phyloP scores from a whole-genome alignment of 1,140 invertebrate genomes.

The Asbolus verrucosus region DNA sequence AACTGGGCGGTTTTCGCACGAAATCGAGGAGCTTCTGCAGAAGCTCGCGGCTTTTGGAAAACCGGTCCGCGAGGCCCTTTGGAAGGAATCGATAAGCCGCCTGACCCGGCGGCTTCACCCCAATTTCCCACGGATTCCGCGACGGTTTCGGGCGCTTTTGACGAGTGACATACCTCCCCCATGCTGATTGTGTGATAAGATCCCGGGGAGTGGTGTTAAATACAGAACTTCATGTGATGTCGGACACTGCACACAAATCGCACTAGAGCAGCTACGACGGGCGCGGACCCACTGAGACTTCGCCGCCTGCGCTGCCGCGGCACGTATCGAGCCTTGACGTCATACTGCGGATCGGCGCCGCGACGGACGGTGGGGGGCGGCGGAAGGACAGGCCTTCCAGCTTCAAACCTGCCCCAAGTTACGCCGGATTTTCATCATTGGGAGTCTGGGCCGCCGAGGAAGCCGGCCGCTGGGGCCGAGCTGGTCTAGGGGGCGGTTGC shows the following conservation, averaged over 20 bases:
- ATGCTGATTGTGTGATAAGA: constrained; percentile 55
- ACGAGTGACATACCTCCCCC: constrained; percentile 58
- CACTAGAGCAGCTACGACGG: constrained; percentile 56
- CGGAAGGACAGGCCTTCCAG: constrained; percentile 42
- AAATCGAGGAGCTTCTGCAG: too few relatives aligned
- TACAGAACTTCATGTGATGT: constrained; percentile 62
- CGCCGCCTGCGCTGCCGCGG: constrained; percentile 60
- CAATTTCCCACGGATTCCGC: neutral
- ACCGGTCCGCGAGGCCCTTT: neutral
- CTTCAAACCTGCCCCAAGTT: constrained; percentile 36
- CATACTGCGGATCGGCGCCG: constrained; percentile 63
- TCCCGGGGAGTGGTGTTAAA: constrained; percentile 60
- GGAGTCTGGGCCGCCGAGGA: neutral
- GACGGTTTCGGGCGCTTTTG: neutral
- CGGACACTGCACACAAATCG: constrained; percentile 47
- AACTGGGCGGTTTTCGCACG: too few relatives aligned
- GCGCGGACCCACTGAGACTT: constrained; percentile 61
- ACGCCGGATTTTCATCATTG: constrained; percentile 5
- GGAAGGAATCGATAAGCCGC: constrained; percentile 5
- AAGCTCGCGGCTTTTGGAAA: neutral
- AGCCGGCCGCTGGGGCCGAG: neutral
- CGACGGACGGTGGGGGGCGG: constrained; percentile 49
- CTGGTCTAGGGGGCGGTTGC: constrained; percentile 8
- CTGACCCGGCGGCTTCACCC: neutral
- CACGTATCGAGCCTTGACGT: constrained; percentile 63